A percentile compares a stretch with the other conserved stretches of the same genome.
Conservation (phyloP, 2,797 vertebrate species). For the Mormyrops attenuatus region DNA sequence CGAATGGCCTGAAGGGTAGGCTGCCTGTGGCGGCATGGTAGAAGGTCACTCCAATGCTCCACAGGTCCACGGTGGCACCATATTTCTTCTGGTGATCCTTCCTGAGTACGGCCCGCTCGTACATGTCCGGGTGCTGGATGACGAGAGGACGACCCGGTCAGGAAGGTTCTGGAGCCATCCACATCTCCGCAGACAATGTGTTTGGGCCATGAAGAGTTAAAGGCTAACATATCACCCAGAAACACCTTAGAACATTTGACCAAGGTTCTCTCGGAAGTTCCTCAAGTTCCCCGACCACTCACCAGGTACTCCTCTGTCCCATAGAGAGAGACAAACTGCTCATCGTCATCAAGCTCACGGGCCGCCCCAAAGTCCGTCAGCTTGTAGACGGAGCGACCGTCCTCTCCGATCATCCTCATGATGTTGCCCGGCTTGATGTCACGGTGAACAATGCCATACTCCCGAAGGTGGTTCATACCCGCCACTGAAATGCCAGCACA, state of each 20-base stretch:
- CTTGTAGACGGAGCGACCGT: conserved; percentile 91
- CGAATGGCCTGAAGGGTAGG: conserved; percentile 89
- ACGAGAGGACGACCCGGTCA: neutral
- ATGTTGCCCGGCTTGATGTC: conserved; percentile 98
- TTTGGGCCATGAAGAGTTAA: neutral
- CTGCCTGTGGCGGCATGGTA: conserved; percentile 93
- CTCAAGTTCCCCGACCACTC: conserved; percentile 38
- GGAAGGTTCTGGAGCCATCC: neutral
- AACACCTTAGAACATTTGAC: neutral
- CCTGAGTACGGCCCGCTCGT: conserved; percentile 87
- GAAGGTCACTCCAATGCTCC: conserved; percentile 97
- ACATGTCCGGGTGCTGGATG: conserved; percentile 92
- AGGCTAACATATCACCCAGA: neutral
- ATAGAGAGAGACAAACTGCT: conserved; percentile 95
- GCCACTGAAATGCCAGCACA: conserved; percentile 66
- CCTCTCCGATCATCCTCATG: conserved; percentile 93
- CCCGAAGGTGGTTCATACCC: conserved; percentile 95
- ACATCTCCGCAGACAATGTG: neutral
- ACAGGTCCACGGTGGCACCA: conserved; percentile 88
- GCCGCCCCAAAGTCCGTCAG: conserved; percentile 95
- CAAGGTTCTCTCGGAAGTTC: neutral
- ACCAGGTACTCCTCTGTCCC: conserved; percentile 92
- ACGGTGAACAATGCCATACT: conserved; percentile 92
- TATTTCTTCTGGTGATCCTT: conserved; percentile 98
- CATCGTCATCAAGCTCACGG: conserved; percentile 90